These are phyloP conservation scores for Apus apus DNA, from an alignment of 2,113 vertebrate genomes.

Conservation along the genomic window DNA sequence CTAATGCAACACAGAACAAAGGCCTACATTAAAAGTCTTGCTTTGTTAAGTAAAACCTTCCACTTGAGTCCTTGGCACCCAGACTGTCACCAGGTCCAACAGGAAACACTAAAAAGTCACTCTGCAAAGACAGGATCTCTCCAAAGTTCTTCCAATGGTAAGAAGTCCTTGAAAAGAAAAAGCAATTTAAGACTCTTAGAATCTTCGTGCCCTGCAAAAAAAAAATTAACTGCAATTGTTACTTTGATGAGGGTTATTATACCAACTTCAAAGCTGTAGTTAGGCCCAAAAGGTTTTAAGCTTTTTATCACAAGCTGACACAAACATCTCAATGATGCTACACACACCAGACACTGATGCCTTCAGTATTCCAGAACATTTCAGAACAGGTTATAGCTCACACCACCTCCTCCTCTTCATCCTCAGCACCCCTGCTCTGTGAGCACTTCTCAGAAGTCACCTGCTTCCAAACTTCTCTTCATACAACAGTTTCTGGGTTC, in stretches of 20 bases:
- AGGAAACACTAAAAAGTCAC: no score
- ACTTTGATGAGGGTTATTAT: neutral
- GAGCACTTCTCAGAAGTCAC: neutral
- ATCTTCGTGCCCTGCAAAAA: neutral
- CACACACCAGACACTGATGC: neutral
- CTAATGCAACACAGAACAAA: neutral
- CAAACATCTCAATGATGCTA: neutral
- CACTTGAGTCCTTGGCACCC: neutral
- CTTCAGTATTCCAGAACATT: neutral
- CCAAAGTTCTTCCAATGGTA: neutral
- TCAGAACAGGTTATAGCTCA: neutral
- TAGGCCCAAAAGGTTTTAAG: neutral
- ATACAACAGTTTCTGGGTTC: neutral
- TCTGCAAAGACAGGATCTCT: neutral
- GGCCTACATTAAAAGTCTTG: neutral
- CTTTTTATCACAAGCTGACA: neutral
- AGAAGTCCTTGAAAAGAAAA: neutral
- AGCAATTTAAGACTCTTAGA: neutral
- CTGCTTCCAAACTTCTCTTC: neutral
- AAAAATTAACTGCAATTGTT: neutral
- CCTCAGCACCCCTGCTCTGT: neutral
- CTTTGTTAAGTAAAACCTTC: neutral
- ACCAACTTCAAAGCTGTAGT: neutral
- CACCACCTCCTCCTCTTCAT: neutral
- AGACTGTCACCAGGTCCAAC: accelerated